Evolutionary conservation across 1,140 invertebrate genomes (phyloP), one percentile per base, ranked within the genome.

Genomic region (Microplitis mediator): DNA sequence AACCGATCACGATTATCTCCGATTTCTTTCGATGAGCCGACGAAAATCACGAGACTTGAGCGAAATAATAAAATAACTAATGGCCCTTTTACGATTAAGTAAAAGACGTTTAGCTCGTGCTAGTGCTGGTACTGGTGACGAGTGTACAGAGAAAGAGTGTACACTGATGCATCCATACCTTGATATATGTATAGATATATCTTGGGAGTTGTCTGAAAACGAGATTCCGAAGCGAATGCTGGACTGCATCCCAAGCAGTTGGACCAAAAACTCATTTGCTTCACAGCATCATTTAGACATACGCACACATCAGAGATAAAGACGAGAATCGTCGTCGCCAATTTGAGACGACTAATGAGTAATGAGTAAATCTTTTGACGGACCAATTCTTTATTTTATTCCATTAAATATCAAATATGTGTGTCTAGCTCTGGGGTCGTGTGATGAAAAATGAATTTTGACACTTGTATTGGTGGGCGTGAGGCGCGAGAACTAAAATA

Each of bases 231-330:
- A 56, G 63, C 56, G 66, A 66, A 73, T 64, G 71, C 64, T 32
- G 36, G 71, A 63, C 67, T 75, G 74, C 74, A 75, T 75, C 74
- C 68, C 74, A 75, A 75, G 71, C 71, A 75, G 71, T 63, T 67
- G 31, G 51, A 73, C 71, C 63, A 75, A 73, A 75, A 75, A 73
- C 71, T 73, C 62, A 75, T 75, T 73, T 71, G 72, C 70, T 72
- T 64, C 70, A 74, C 73, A 71, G 73, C 69, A 71, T 71, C 69
- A 71, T 68, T 74, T 68, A 67, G 58, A 71, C 73, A 71, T 45
- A 45, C 39, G 9, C 36, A 45, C 39, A 45, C 39, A 5, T 45
- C 39, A 9, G 39, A 45, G 8, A 45, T 45, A 45, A 45, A 45
- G 39, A 45, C 39, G 11, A 45, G 39, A 23, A 23, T 23, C 23